Evolutionary conservation across 2,113 vertebrate genomes (phyloP).

Genomic region (Podarcis cretensis): DNA sequence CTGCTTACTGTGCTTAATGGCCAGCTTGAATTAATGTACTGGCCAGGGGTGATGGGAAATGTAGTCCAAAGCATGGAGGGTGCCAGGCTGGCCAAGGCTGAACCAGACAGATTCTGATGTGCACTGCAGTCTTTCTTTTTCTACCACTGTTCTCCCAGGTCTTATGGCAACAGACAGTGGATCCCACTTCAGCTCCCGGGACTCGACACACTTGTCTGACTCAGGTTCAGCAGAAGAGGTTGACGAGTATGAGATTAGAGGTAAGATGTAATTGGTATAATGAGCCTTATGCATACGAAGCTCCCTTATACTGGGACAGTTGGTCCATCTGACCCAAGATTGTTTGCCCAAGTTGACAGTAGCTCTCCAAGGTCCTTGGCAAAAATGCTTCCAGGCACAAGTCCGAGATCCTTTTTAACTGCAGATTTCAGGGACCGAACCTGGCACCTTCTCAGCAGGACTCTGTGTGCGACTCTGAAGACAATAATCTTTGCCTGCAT

Average conservation of each 20-base stretch:
- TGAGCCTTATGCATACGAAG: background rate
- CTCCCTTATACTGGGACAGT: background rate
- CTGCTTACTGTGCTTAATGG: background rate
- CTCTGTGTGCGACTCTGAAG: background rate
- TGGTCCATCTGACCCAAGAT: no score
- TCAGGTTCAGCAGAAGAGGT: slow-evolving; percentile 89
- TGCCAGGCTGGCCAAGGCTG: background rate
- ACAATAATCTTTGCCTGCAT: background rate
- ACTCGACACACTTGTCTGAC: slow-evolving; percentile 87
- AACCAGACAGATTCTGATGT: background rate
- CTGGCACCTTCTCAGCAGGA: background rate
- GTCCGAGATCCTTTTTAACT: background rate
- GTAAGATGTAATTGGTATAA: slow-evolving; percentile 72
- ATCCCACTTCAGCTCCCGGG: slow-evolving; percentile 88
- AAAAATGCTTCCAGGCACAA: background rate
- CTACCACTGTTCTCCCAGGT: slow-evolving; percentile 63
- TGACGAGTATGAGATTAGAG: slow-evolving; percentile 89
- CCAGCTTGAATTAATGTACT: background rate
- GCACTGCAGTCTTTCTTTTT: background rate
- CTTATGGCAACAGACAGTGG: slow-evolving; percentile 86
- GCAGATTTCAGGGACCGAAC: background rate
- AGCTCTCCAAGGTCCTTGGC: background rate
- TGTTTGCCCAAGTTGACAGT: background rate
- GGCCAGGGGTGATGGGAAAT: background rate
- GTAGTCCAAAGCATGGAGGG: background rate